Base-by-base conservation (phyloP, 2,888 invertebrate species). In the Anticlea derivata region DNA sequence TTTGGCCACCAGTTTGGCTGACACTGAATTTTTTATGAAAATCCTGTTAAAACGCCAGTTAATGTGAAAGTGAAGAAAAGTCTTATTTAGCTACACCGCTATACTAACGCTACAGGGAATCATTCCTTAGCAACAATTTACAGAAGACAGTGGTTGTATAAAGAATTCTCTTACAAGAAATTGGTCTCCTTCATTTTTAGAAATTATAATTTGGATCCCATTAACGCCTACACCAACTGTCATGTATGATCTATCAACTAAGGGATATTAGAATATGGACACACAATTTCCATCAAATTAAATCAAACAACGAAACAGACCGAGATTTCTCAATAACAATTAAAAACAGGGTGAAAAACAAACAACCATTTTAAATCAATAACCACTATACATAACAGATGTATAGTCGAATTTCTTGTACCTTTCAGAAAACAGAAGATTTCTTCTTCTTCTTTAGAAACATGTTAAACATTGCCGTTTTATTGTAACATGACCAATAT, bases 31-130 rank as follows among this genome's bases (percentile, higher is more conserved):
- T 3, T 17, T 2, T 17, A 17, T 17, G 17, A 17, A 17, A 17
- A 17, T n/a, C 17, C 2, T 17, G 4, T 17, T 17, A 17, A 17
- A 17, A 2, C 17, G 17, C 33, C 8, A 5, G n/a, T 33, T 20
- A 27, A 27, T 17, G 13, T 38, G 4, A 27, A 27, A 26, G 13
- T 27, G 27, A 39, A 39, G 27, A 27, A 0, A 7, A 7, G 37
- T 5, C 24, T 8, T 7, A 13, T 17, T 10, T 20, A 22, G 24
- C 8, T 24, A 33, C n/a, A 13, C 6, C 6, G 6, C 45, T 38
- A 37, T 7, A 6, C 24, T 26, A 46, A 26, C 35, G 27, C 31
- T 46, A 46, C 10, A 11, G 38, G 46, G 46, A 46, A 31, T 24
- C 38, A 31, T 30, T 31, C 12, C 24, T n/a, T n/a, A n/a, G n/a